Base-by-base conservation (phyloP, 2,797 vertebrate genomes). In the Strix occidentalis region DNA sequence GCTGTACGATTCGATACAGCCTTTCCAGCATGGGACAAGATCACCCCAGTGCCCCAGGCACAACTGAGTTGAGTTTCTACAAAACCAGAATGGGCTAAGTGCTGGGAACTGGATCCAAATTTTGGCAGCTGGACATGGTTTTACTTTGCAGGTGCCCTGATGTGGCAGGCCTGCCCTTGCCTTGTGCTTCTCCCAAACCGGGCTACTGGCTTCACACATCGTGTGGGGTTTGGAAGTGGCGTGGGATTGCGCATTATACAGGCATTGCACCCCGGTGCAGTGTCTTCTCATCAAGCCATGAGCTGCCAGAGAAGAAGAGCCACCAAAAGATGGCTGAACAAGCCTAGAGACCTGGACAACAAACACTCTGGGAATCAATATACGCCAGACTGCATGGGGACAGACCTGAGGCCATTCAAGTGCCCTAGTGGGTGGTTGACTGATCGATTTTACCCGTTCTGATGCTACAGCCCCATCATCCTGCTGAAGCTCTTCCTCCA, bases 231-330 rank as follows among this genome's bases (percentile, higher is more conserved):
- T 78, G 89, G 86, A 89, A 89, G 18, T 23, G 74, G 6, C 0
- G 0, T 61, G 85, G 78, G 77, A 31, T 35, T 66, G 4, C 18
- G 0, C 10, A 4, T 89, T 31, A 16, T 2, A 18, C 43, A 15
- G 46, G 33, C 46, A 6, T 37, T 69, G 65, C 57, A 9, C 45
- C 53, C 29, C 14, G 23, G 7, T 85, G 64, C 69, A 35, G 1
- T 33, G 26, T 83, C 18, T 81, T 80, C 50, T 84, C 28, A 24
- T 25, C 75, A 64, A 66, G 21, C 39, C 43, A 7, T 0, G 4
- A 90, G 70, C 64, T 93, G 46, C 57, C 83, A 76, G 48, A 66
- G 79, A 63, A 35, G 45, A 80, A 23, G 51, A 92, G 24, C 37
- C 79, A 35, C 64, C 26, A n/a, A 43, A 64, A 89, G 41, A 29